These are phyloP conservation scores for Scophthalmus maximus DNA, from an alignment of 2,113 vertebrate genomes.

Conservation along the genomic window DNA sequence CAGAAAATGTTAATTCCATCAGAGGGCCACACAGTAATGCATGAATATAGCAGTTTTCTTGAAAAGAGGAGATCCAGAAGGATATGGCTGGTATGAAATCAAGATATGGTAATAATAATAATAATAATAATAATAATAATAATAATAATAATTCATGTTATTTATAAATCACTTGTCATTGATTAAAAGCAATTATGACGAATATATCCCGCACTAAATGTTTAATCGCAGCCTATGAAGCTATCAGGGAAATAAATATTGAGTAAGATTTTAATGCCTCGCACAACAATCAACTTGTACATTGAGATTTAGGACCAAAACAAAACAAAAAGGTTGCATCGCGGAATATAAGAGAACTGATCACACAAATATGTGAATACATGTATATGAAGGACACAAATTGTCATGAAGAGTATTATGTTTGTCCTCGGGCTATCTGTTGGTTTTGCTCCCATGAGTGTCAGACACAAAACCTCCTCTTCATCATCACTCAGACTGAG, in stretches of 20 bases:
- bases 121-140: no score
- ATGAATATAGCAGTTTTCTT: constrained; percentile 32
- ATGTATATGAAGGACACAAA: neutral
- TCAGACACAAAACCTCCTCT: neutral
- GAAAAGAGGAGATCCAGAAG: constrained; percentile 34
- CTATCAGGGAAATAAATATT: no score
- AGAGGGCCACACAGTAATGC: constrained; percentile 31
- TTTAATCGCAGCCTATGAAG: no score
- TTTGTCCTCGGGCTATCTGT: neutral
- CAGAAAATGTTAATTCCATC: constrained; percentile 67
- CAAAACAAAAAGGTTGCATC: neutral
- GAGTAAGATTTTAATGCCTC: no score
- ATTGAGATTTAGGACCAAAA: neutral
- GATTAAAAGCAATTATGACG: no score
- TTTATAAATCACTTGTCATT: no score
- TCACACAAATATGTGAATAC: no score
- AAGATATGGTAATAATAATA: no score
- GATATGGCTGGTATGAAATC: no score
- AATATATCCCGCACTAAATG: no score
- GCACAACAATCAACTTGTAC: no score
- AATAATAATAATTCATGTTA: no score
- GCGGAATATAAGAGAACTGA: neutral
- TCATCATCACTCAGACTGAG: neutral
- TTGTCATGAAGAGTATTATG: neutral
- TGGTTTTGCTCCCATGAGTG: neutral